Percentiles rank a stretch among this genome's conserved stretches.
phyloP scores from a whole-genome alignment of 2,797 vertebrate genomes.

The Pelobates cultripes region DNA sequence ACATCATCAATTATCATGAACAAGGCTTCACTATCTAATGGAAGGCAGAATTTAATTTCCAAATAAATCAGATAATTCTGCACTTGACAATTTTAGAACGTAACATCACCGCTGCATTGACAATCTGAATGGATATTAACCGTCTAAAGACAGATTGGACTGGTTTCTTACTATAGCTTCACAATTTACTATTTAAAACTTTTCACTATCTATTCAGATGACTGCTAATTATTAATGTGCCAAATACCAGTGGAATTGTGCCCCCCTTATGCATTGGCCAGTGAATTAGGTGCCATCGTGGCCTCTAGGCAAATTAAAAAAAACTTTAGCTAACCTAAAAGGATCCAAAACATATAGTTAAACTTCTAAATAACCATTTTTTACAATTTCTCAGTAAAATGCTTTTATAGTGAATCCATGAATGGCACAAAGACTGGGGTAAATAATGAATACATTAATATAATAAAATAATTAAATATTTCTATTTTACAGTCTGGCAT shows the following conservation, averaged over 20 bases:
- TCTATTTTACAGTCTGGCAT: too few species aligned
- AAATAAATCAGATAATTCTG: conserved; percentile 17
- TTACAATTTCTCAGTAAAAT: too few species aligned
- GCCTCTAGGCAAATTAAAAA: too few species aligned
- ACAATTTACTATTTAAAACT: not conserved
- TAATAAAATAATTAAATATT: too few species aligned
- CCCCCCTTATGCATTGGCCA: too few species aligned
- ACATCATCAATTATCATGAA: not conserved
- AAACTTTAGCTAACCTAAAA: too few species aligned
- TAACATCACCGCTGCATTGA: not conserved
- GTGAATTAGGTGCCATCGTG: too few species aligned
- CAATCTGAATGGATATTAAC: conserved; percentile 13
- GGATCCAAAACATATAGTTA: too few species aligned
- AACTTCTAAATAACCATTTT: too few species aligned
- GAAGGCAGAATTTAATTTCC: conserved; percentile 13
- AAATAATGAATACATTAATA: too few species aligned
- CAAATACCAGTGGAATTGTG: conserved; percentile 3
- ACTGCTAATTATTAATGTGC: not conserved
- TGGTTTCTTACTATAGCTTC: not conserved
- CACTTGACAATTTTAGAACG: not conserved
- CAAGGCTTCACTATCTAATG: not conserved
- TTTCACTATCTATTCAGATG: not conserved
- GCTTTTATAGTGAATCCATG: too few species aligned
- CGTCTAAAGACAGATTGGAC: not conserved
- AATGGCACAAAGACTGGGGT: too few species aligned